Percentiles rank a stretch among this genome's conserved stretches.
phyloP scores from a whole-genome alignment of 2,797 vertebrate genomes.

The Pangasius krempfi region DNA sequence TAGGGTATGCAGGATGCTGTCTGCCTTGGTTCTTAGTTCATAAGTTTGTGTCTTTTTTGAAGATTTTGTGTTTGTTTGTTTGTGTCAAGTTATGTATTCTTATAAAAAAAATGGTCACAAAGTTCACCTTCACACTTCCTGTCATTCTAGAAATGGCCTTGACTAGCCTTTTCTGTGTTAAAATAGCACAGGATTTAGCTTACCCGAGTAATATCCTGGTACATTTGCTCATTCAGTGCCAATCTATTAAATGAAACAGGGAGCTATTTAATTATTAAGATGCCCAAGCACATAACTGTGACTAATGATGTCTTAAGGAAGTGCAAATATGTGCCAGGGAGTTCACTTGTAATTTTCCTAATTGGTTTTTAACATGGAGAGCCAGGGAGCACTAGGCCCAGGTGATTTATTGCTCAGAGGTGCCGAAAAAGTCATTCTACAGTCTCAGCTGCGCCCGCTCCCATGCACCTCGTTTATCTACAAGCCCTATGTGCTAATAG shows the following conservation, averaged over 20 bases:
- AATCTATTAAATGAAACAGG: conserved; percentile 59
- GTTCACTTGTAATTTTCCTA: conserved; percentile 96
- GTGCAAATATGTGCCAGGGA: conserved; percentile 86
- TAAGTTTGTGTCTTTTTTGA: conserved; percentile 11
- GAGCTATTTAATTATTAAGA: conserved; percentile 73
- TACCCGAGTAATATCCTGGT: conserved; percentile 41
- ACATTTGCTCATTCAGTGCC: conserved; percentile 38
- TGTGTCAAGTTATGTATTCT: neutral
- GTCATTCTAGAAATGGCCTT: neutral
- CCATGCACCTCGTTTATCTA: conserved; percentile 92
- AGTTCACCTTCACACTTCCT: conserved; percentile 3
- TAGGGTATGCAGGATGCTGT: conserved; percentile 13
- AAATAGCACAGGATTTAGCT: conserved; percentile 24
- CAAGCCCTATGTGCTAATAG: conserved; percentile 85
- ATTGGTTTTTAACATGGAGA: conserved; percentile 97
- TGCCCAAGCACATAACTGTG: conserved; percentile 77
- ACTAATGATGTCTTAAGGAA: conserved; percentile 86
- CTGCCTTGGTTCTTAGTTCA: conserved; percentile 12
- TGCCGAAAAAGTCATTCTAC: conserved; percentile 78
- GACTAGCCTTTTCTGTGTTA: conserved; percentile 12
- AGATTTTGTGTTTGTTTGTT: conserved; percentile 31
- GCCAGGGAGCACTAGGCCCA: conserved; percentile 74
- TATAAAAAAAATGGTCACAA: conserved; percentile 1
- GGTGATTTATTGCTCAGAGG: conserved; percentile 88
- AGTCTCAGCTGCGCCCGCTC: conserved; percentile 87